Percentiles rank a stretch among this genome's conserved stretches.
Conservation (phyloP, 2,797 vertebrate genomes). For the Acrocephalus scirpaceus region DNA sequence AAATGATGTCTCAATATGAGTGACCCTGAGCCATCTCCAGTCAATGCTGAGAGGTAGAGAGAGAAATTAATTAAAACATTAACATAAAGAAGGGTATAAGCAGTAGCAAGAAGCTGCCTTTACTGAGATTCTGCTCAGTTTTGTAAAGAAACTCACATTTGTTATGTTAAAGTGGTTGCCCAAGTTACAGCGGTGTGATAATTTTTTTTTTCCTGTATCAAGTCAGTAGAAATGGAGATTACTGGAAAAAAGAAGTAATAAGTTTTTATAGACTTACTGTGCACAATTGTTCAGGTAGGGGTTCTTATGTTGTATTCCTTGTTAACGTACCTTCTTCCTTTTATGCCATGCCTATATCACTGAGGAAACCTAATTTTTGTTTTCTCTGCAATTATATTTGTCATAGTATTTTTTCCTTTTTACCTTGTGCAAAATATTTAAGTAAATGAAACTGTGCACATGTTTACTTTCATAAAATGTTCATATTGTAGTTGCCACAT, state of each 20-base stretch:
- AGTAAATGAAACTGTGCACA: neutral
- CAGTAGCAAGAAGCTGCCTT: neutral
- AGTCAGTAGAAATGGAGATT: neutral
- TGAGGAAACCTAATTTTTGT: neutral
- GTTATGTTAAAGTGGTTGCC: neutral
- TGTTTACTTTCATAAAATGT: neutral
- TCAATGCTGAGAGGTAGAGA: neutral
- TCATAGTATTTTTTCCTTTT: neutral
- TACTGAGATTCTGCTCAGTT: neutral
- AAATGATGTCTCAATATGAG: neutral
- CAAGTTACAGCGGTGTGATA: neutral
- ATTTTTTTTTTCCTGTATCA: neutral
- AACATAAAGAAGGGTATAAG: neutral
- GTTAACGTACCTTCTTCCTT: neutral
- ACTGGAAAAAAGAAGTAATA: neutral
- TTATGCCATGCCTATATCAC: neutral
- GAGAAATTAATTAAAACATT: neutral
- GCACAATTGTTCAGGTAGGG: neutral
- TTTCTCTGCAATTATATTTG: neutral
- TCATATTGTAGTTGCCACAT: neutral
- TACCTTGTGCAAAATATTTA: neutral
- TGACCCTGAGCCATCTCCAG: neutral
- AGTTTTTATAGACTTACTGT: neutral
- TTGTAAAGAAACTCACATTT: neutral
- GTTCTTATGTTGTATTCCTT: neutral